Percentiles rank a stretch among this genome's conserved stretches.
These are phyloP conservation scores for Scleropages formosus DNA, from an alignment of 2,797 vertebrate genomes.

Conservation along the genomic window DNA sequence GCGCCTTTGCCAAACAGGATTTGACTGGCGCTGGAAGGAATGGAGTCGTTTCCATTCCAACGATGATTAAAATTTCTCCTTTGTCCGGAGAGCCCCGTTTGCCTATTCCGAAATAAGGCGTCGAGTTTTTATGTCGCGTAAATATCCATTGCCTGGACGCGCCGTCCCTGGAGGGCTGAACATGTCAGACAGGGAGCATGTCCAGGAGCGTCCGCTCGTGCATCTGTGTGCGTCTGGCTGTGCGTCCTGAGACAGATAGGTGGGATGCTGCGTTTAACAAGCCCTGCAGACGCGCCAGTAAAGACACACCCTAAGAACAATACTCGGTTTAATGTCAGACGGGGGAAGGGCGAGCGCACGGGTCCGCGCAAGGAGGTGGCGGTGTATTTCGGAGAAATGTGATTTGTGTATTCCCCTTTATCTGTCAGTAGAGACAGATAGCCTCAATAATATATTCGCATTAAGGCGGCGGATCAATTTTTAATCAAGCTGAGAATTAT, in stretches of 20 bases:
- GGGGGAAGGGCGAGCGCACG: slow-evolving; percentile 55
- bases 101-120: neutral
- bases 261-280: neutral
- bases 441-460: slow-evolving; percentile 99
- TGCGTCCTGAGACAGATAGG: neutral
- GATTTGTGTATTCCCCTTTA: slow-evolving; percentile 98
- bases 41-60: neutral
- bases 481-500: slow-evolving; percentile 99
- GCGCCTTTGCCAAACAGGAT: slow-evolving; percentile 52
- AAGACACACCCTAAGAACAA: slow-evolving; percentile 14
- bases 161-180: neutral
- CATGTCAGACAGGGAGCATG: neutral
- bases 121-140: neutral
- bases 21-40: neutral
- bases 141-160: neutral
- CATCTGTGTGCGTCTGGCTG: neutral
- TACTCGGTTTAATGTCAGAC: slow-evolving; percentile 67
- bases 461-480: slow-evolving; percentile 99
- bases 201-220: neutral
- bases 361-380: slow-evolving; percentile 76
- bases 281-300: neutral
- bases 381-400: slow-evolving; percentile 94
- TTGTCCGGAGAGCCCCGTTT: neutral
- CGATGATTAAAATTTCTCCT: neutral
- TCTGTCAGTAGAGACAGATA: slow-evolving; percentile 98